Conservation (phyloP, 1,140 invertebrate species). For the Copidosoma floridanum region DNA sequence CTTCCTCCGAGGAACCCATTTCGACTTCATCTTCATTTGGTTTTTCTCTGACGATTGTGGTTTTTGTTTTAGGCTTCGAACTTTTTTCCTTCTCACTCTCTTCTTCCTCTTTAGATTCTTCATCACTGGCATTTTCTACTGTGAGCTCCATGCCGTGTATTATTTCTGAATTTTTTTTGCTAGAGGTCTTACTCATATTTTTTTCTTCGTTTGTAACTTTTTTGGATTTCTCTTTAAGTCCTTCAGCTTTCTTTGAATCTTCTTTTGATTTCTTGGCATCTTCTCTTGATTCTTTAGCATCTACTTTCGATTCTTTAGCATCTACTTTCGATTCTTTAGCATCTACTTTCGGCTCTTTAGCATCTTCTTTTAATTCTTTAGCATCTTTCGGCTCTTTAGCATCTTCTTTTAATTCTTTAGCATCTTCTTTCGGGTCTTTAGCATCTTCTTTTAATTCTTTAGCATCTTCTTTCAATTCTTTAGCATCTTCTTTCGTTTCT, state of each 20-base stretch:
- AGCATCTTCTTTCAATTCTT: too few species aligned
- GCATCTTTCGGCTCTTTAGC: background rate
- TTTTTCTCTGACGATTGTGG: slow-evolving; percentile 47
- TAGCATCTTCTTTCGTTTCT: too few species aligned
- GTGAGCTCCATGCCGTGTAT: slow-evolving; percentile 48
- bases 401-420: background rate
- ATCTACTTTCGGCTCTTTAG: background rate
- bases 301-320: background rate
- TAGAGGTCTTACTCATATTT: too few species aligned
- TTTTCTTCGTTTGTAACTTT: background rate
- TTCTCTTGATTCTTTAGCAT: background rate
- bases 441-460: too few species aligned
- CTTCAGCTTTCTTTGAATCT: background rate
- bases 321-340: background rate
- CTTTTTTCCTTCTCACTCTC: slow-evolving; percentile 39
- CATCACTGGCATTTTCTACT: slow-evolving; percentile 52
- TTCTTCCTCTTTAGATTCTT: slow-evolving; percentile 42
- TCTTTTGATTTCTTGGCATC: background rate
- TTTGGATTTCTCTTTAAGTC: background rate
- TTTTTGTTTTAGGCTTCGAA: slow-evolving; percentile 42
- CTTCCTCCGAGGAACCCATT: slow-evolving; percentile 39
- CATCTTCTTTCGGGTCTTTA: background rate
- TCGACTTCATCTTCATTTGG: slow-evolving; percentile 51
- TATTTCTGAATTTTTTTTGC: slow-evolving; percentile 32
- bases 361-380: background rate